Evolutionary conservation across 1,140 invertebrate species (phyloP), one percentile per base, ranked within the genome.

Genomic region (Drosophila lowei): DNA sequence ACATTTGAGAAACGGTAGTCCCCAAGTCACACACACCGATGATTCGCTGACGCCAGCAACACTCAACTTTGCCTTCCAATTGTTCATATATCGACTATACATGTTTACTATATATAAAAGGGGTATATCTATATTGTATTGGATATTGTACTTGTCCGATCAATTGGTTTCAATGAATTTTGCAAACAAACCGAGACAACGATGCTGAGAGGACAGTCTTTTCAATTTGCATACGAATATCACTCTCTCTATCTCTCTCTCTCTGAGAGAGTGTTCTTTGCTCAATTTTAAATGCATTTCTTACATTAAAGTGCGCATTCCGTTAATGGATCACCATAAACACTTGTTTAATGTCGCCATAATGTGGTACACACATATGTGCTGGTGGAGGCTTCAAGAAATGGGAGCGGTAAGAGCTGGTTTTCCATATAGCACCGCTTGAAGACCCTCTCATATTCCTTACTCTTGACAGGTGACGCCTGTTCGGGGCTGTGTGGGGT

Each of bases 151-250:
- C 67, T 80, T 67, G 81, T 46, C 38, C 56, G 46, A 72, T 84
- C 81, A 86, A 86, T 86, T 86, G 79, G 73, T 53, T 78, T 81
- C 78, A 86, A 81, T 86, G 73, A 86, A 85, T 85, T 67, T 55
- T 62, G 47, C 72, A 60, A 55, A 72, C 30, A 38, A 73, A 71
- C 34, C 4, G 34, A 4, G 34, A 38, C 34, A 38, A 13, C 34
- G 34, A 38, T 38, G 79, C 79, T 70, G 80, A 72, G 67, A 38
- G 52, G 44, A 68, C 71, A 73, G 70, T 54, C 64, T 67, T 8
- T 25, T 47, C 64, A 66, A 67, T 54, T 67, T 67, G 62, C 62
- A 68, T 67, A 38, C 38, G 18, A 21, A 41, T 28, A 6, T 25
- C 58, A 3, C 25, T 44, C 63, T 66, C 43, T 41, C 49, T 2